Conservation (phyloP, 2,113 vertebrate genomes). For the Fulica atra region DNA sequence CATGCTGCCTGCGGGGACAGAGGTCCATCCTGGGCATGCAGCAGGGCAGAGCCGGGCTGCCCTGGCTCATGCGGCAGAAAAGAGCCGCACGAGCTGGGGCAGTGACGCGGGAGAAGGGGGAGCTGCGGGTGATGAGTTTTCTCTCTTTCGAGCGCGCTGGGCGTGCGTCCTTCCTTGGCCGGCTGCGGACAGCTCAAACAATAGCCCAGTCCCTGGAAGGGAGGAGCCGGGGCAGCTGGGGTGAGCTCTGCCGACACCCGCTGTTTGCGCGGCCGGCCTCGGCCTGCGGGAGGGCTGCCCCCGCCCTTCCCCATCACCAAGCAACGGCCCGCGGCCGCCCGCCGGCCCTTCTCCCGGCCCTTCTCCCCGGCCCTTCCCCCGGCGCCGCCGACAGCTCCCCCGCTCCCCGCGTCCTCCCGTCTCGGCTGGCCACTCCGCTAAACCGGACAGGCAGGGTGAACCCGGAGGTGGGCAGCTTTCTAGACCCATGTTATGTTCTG, state of each 20-base stretch:
- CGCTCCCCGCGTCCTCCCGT: not conserved
- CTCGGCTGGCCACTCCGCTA: no score
- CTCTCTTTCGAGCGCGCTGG: no score
- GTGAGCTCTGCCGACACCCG: fast-evolving
- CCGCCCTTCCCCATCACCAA: not conserved
- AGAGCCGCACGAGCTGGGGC: not conserved
- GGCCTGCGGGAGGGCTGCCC: not conserved
- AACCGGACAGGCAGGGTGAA: not conserved
- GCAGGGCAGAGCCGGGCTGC: fast-evolving
- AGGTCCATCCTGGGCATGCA: not conserved
- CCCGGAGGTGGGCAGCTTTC: not conserved
- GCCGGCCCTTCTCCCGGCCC: no score
- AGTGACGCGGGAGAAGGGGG: not conserved
- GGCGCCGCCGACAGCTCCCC: no score
- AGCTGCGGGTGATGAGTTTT: fast-evolving
- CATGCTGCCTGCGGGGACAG: fast-evolving
- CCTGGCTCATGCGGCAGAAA: no score
- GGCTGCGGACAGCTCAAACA: no score
- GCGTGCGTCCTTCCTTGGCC: no score
- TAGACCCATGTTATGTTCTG: not conserved
- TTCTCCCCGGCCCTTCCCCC: no score
- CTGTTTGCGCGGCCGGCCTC: not conserved
- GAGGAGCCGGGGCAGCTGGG: no score
- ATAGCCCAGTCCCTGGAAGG: no score
- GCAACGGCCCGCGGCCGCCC: not conserved